Evolutionary conservation across 2,797 vertebrate species (phyloP), one percentile per base, ranked within the genome.

Genomic region (Chaetodon trifasciatus): DNA sequence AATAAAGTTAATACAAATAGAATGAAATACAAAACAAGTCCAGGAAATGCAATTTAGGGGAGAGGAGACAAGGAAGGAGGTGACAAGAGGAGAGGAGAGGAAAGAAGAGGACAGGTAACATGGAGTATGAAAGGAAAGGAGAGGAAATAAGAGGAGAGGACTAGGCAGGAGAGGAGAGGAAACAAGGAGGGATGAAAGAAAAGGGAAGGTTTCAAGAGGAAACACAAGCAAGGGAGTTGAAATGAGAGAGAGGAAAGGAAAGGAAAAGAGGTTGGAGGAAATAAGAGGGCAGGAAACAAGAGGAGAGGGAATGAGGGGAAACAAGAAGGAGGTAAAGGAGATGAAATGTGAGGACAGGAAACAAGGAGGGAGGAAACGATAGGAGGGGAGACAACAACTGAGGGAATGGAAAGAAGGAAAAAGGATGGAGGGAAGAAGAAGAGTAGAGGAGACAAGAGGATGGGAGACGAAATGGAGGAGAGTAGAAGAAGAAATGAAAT

Each of bases 81-180:
- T 28, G 15, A 46, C 35, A 21, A 7, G 15, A 40, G 28, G 15
- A 62, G 35, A 47, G 42, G 23, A 53, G 9, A 19, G 1, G 6
- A 42, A 9, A 23, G 9, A 42, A 35, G 9, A 46, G 24, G 13
- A 42, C 24, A 11, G 6, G 12, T 0, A 1, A n/a, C 19, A 16
- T 0, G 8, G 6, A 23, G 40, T 32, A 19, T 6, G 6, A 32
- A 10, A n/a, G 1, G 0, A 53, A 10, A 58, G 8, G 23, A n/a
- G 24, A 60, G 35, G 17, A 21, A 39, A 60, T 1, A 21, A 7
- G 15, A 40, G 28, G 15, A 62, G 35, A 47, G 42, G 23, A 53
- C n/a, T n/a, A n/a, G n/a, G n/a, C n/a, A n/a, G n/a, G n/a, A n/a
- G 9, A 50, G 3, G 8, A 52, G 21, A 19, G 8, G 15, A 71